Evolutionary conservation across 2,113 vertebrate genomes (phyloP), one percentile per base, ranked within the genome.

Genomic region (Catagonus wagneri): DNA sequence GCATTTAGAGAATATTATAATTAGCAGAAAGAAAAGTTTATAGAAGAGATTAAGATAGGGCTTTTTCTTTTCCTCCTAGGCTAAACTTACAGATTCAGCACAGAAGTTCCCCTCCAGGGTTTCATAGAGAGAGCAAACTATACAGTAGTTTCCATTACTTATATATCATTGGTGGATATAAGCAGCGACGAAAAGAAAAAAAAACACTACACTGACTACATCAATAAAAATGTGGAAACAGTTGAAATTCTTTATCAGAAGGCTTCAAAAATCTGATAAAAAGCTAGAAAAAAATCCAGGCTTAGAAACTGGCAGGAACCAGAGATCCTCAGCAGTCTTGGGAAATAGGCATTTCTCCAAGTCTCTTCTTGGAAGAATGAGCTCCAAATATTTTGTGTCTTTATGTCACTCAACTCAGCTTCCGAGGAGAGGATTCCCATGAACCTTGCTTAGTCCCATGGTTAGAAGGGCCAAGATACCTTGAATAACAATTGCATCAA

Each of bases 141-240:
- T 22, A 6, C 14, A 75, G 27, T 32, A 69, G 7, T 58, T 78
- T 68, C 69, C 13, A 29, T 76, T 16, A 36, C 85, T 83, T 69
- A 52, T 32, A 23, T 87, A 34, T 63, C 22, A 29, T 39, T 61
- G 44, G 39, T 36, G 76, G 14, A 11, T 32, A 4, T 19, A 83
- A 89, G 19, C n/a, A 71, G 80, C 13, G 81, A 39, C 39, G n/a
- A n/a, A n/a, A 74, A 74, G 23, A 17, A 9, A 74, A 75, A 92
- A 20, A n/a, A n/a, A n/a, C n/a, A 4, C 23, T 69, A 22, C 25
- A 68, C 13, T 61, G 58, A 17, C 9, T 34, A 78, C 65, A n/a
- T 52, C 79, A 90, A 92, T 36, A 87, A 96, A 92, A 92, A 56
- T 86, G 39, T 81, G 58, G 34, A 63, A 79, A 65, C 14, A 54